Evolutionary conservation across 2,888 invertebrate genomes (phyloP), one percentile per base, ranked within the genome.

Genomic region (Chrysolina oricalcia): DNA sequence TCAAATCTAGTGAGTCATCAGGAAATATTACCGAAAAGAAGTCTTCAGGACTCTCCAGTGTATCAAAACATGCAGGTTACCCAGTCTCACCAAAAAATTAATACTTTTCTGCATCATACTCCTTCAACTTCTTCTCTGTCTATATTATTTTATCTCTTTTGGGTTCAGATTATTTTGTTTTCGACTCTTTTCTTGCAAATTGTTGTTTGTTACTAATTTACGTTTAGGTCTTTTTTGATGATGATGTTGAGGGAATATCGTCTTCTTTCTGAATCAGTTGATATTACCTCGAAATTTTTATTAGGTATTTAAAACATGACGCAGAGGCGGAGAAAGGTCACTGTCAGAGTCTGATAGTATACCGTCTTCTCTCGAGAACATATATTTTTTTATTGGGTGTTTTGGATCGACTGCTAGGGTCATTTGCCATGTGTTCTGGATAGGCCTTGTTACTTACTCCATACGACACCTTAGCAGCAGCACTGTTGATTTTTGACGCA

Each of bases 1-100:
- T 65, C 19, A 19, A 15, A 41, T 53, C 68, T 53, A 68, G 53
- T 68, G 40, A 27, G n/a, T 68, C 50, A n/a, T 53, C 35, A 68
- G 50, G 68, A 68, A 68, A 68, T 40, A 68, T 27, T 53, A 68
- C 50, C 48, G 53, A 68, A n/a, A n/a, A n/a, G 53, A 53, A 68
- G 23, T 68, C 68, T 68, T 13, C 21, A 67, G 67, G 67, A 67
- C 23, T 35, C 23, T 40, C 23, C 40, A 35, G 13, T 64, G 64
- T 27, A 40, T 64, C 27, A 50, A 17, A 50, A 50, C 48, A 50
- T 50, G 15, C 17, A 10, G 48, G 2, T 17, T 13, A 50, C 2
- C 17, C 27, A 68, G 56, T 8, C 48, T 17, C 17, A 50, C 48
- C 27, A 15, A 15, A n/a, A 17, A 50, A 50, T 13, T 50, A 43